Conservation (phyloP, 64 coral and sea anemone genomes). For the Montipora cactus region DNA sequence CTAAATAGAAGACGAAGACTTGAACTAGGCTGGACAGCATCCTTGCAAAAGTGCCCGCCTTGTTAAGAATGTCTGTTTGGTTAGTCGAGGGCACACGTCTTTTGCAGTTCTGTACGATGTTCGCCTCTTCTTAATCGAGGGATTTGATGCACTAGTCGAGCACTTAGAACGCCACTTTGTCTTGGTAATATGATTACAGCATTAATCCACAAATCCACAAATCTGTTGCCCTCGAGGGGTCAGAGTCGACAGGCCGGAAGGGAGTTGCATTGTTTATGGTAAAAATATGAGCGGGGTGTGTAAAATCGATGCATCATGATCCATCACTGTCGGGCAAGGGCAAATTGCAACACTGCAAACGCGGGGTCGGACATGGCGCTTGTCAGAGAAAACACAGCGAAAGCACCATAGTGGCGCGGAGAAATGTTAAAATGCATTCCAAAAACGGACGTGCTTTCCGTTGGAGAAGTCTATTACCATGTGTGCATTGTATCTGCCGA, state of each 20-base stretch:
- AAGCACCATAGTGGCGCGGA: conserved; percentile 26
- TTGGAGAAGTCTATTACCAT: neutral
- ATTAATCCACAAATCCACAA: conserved; percentile 52
- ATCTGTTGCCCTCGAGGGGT: conserved; percentile 60
- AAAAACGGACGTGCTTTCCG: conserved; percentile 48
- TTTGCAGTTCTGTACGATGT: neutral
- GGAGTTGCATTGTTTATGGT: conserved; percentile 50
- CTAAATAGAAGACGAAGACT: conserved; percentile 25
- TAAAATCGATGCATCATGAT: conserved; percentile 44
- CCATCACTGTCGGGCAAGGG: conserved; percentile 22
- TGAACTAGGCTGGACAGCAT: neutral
- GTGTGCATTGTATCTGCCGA: too few species aligned
- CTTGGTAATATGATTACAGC: conserved; percentile 58
- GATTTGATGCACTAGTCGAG: conserved; percentile 6
- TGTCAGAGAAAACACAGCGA: conserved; percentile 17
- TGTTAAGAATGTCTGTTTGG: neutral
- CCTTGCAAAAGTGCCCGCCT: neutral
- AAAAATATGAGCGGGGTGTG: conserved; percentile 55
- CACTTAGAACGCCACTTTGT: conserved; percentile 34
- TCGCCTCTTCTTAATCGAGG: neutral
- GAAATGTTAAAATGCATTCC: conserved; percentile 22
- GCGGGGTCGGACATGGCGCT: conserved; percentile 28
- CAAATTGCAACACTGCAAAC: conserved; percentile 36
- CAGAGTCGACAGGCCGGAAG: conserved; percentile 38
- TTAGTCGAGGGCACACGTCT: neutral